These are phyloP conservation scores for Anoplopoma fimbria DNA, from an alignment of 2,113 vertebrate species.

Conservation along the genomic window DNA sequence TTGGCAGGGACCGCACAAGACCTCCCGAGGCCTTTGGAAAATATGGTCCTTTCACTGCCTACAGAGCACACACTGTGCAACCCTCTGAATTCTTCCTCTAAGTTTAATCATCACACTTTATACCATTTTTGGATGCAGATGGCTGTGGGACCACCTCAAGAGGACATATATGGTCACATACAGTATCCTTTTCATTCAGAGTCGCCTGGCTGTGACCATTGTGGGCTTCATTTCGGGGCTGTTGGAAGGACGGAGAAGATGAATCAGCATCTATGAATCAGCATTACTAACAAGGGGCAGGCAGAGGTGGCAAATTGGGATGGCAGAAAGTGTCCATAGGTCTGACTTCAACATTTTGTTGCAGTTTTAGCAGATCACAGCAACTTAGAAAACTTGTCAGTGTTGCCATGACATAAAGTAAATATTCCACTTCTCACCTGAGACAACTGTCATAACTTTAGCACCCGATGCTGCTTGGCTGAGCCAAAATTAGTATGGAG, in stretches of 20 bases:
- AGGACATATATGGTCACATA: conserved; percentile 55
- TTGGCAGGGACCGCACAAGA: conserved; percentile 38
- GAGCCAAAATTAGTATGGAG: conserved; percentile 22
- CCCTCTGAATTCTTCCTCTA: conserved; percentile 26
- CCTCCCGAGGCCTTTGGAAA: conserved; percentile 40
- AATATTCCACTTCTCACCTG: conserved; percentile 53
- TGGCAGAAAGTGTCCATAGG: neutral
- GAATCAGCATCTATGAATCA: neutral
- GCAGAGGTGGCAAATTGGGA: neutral
- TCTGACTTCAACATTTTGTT: neutral
- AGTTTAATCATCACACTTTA: conserved; percentile 26
- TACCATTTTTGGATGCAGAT: conserved; percentile 47
- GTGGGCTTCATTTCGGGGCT: conserved; percentile 24
- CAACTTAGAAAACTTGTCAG: conserved; percentile 8
- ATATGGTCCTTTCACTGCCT: conserved; percentile 49
- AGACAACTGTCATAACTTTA: conserved; percentile 34
- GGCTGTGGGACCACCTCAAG: conserved; percentile 27
- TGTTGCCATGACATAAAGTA: conserved; percentile 57
- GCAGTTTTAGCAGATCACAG: conserved; percentile 1
- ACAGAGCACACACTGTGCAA: conserved; percentile 51
- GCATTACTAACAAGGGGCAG: neutral
- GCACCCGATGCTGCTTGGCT: conserved; percentile 31
- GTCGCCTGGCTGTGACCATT: conserved; percentile 27
- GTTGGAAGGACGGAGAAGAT: neutral
- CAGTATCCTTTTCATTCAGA: conserved; percentile 38